Evolutionary conservation across 2,888 invertebrate genomes (phyloP).

Genomic region (Alitta virens): DNA sequence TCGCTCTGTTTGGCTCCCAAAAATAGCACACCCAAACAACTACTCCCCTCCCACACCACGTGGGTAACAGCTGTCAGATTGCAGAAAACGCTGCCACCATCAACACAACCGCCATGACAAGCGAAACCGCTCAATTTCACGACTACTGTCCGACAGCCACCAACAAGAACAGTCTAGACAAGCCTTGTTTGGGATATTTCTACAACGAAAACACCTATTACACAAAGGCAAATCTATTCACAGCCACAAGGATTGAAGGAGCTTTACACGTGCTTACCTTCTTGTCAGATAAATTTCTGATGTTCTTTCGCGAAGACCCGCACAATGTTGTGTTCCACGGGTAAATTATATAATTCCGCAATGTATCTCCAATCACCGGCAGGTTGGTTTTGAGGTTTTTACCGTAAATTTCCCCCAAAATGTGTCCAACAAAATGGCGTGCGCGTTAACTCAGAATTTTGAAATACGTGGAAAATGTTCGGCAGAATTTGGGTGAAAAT

Average conservation of each 20-base stretch:
- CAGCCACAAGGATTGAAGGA: background rate
- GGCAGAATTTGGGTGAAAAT: conserved; percentile 10
- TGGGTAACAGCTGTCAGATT: conserved; percentile 3
- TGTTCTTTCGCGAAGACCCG: no score
- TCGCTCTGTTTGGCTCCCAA: conserved; percentile 1
- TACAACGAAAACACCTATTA: background rate
- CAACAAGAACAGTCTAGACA: background rate
- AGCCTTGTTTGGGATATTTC: background rate
- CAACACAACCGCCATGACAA: no score
- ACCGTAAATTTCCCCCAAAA: conserved; percentile 15
- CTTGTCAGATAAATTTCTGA: background rate
- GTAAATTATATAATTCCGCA: background rate
- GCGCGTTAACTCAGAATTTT: conserved; percentile 19
- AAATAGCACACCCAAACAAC: conserved; percentile 8
- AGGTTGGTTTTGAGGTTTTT: background rate
- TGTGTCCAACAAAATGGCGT: conserved; percentile 22
- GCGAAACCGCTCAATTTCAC: no score
- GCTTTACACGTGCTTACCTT: conserved; percentile 17
- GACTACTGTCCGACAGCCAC: no score
- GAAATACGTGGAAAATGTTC: background rate
- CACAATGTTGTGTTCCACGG: background rate
- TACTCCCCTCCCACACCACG: conserved; percentile 1
- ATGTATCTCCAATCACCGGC: background rate
- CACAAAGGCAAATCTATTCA: background rate
- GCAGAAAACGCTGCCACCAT: no score